Base-by-base conservation (phyloP, 2,113 vertebrate species). In the Stegostoma tigrinum region DNA sequence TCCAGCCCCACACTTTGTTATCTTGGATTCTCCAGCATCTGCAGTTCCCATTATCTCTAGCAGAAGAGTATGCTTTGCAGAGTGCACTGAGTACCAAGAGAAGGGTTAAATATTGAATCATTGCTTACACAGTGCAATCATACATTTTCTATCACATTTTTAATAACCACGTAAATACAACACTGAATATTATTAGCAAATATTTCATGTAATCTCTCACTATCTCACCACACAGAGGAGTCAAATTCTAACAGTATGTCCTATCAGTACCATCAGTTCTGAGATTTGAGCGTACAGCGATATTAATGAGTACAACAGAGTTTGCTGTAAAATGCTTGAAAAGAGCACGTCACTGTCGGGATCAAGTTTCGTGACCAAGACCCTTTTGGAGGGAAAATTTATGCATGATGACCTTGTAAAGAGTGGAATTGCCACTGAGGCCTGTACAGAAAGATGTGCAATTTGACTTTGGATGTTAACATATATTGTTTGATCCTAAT, bases 141-240 rank as follows among this genome's bases (percentile, higher is more conserved):
- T 52, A 95, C 67, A 45, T 15, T 95, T 52, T 48, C 68, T 48
- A 6, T 70, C 94, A 95, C 94, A 95, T 95, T 93, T 93, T 93
- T 72, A 95, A 95, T 75, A 95, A 95, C 89, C 27, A 95, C 48
- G 94, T 70, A 95, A 95, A 95, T 95, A 95, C 38, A 95, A 72
- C 94, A 30, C 42, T 95, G 94, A 95, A 95, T 95, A 95, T 30
- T 64, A 93, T 93, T 93, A 93, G 89, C 89, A 30, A 91, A 91
- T 91, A 91, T 64, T 91, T 91, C 87, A 91, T 91, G 52, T 55
- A 91, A 91, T 91, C 87, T 91, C 87, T 38, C 89, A 7, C 61
- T 93, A 67, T 93, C 89, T 93, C 89, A 93, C 61, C 6, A 66
- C 61, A 38, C 61, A 66, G 34, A 66, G 61, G 61, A 93, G 61